phyloP scores from a whole-genome alignment of 1,140 invertebrate genomes.

The Drosophila pallidifrons region DNA sequence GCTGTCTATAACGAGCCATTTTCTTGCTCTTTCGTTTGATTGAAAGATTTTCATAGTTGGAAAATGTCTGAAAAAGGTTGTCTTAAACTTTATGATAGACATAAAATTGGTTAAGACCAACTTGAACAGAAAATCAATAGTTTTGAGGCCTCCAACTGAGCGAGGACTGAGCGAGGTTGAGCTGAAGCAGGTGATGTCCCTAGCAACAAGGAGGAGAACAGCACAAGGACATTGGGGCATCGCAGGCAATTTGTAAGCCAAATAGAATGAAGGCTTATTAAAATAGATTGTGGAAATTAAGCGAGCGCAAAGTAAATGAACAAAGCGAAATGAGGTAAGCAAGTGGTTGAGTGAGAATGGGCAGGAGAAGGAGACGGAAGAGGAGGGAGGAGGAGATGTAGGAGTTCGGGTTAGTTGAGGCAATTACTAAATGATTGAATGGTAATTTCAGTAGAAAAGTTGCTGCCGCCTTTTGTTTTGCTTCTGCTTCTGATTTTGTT shows the following conservation, averaged over 20 bases:
- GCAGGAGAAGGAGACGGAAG: not conserved
- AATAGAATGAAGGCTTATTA: constrained; percentile 66
- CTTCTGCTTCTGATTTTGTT: not conserved
- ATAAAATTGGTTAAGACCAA: constrained; percentile 17
- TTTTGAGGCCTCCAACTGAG: constrained; percentile 23
- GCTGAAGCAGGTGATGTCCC: constrained; percentile 27
- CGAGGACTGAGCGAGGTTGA: not conserved
- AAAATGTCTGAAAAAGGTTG: constrained; percentile 14
- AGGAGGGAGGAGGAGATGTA: not conserved
- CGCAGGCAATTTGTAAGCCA: constrained; percentile 66
- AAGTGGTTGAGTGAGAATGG: not conserved
- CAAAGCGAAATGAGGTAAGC: constrained; percentile 23
- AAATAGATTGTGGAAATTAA: constrained; percentile 79
- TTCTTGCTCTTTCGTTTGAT: constrained; percentile 3
- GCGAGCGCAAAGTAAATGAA: constrained; percentile 59
- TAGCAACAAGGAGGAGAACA: not conserved
- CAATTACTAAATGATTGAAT: constrained; percentile 84
- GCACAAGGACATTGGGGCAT: not conserved
- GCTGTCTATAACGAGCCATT: constrained; percentile 5
- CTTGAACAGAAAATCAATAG: constrained; percentile 48
- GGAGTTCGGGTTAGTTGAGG: constrained; percentile 23
- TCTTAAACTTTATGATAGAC: constrained; percentile 37
- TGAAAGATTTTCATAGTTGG: constrained; percentile 14
- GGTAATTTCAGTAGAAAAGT: constrained; percentile 78
- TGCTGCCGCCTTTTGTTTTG: constrained; percentile 57